phyloP scores from a whole-genome alignment of 1,140 invertebrate genomes.

The Tachypleus tridentatus region DNA sequence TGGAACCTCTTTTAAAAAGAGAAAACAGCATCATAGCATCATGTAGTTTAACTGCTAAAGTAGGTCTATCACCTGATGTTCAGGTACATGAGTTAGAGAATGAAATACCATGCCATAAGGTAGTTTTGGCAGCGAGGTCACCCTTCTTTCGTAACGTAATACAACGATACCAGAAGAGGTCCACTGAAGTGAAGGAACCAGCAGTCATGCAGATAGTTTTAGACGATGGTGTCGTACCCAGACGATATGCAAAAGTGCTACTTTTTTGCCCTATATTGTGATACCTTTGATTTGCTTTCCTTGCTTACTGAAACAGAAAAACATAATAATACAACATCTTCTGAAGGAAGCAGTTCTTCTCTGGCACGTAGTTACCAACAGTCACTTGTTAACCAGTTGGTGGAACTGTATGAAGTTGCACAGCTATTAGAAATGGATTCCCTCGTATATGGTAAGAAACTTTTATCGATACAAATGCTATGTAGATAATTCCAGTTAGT shows the following conservation, averaged over 20 bases:
- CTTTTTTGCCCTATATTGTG: conserved; percentile 84
- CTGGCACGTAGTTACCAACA: too few relatives aligned
- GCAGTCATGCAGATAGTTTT: conserved; percentile 51
- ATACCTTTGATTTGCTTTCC: conserved; percentile 72
- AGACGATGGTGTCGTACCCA: conserved; percentile 70
- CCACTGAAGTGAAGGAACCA: conserved; percentile 10
- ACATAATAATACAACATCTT: too few relatives aligned
- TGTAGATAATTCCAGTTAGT: too few relatives aligned
- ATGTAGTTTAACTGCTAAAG: too few relatives aligned
- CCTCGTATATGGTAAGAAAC: conserved; percentile 57
- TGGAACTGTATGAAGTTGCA: conserved; percentile 86
- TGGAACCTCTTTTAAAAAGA: too few relatives aligned
- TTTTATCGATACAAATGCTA: too few relatives aligned
- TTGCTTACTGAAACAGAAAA: conserved; percentile 36
- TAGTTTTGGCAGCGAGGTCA: conserved; percentile 84
- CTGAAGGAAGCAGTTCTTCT: too few relatives aligned
- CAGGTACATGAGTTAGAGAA: background rate
- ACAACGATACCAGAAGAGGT: conserved; percentile 52
- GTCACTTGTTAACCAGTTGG: conserved; percentile 65
- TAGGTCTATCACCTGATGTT: too few relatives aligned
- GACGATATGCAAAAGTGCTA: conserved; percentile 71
- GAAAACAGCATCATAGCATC: too few relatives aligned
- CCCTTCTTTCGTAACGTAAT: conserved; percentile 83
- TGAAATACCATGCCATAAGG: conserved; percentile 82
- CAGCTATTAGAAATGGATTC: conserved; percentile 87